A percentile compares a stretch with the other conserved stretches of the same genome.
Evolutionary conservation across 2,797 vertebrate species (phyloP).

Genomic region (Remorina albescens): DNA sequence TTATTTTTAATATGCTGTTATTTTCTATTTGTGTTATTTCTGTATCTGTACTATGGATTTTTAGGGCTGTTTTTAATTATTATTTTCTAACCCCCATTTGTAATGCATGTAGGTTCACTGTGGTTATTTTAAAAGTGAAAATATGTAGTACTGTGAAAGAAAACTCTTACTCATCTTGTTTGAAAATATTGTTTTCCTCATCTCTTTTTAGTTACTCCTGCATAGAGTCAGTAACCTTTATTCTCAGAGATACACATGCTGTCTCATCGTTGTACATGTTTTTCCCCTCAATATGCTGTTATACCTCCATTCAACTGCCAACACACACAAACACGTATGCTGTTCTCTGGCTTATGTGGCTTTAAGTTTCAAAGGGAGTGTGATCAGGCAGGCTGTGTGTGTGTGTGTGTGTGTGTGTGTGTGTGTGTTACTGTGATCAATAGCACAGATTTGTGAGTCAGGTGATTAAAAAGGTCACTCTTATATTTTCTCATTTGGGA

Average conservation of each 20-base stretch:
- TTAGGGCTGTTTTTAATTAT: no score
- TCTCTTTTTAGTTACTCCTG: no score
- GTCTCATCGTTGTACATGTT: background rate
- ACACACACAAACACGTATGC: background rate
- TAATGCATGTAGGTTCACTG: no score
- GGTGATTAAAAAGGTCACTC: slow-evolving; percentile 46
- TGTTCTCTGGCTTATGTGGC: slow-evolving; percentile 16
- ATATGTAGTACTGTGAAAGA: background rate
- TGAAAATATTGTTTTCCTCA: background rate
- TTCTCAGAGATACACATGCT: background rate
- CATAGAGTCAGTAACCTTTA: background rate
- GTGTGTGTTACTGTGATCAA: no score
- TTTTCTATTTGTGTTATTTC: no score
- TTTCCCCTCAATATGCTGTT: background rate
- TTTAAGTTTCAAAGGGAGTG: slow-evolving; percentile 28
- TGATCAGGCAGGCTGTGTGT: background rate
- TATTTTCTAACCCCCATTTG: no score
- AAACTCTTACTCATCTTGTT: background rate
- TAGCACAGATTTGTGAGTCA: slow-evolving; percentile 13
- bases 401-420: slow-evolving; percentile 3
- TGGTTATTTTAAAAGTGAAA: no score
- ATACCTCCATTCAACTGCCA: background rate
- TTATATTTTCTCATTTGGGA: slow-evolving; percentile 30
- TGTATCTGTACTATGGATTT: no score
- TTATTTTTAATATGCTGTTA: no score